Percentiles rank a stretch among this genome's conserved stretches.
Conservation (phyloP, 2,888 invertebrate species). For the Piscicola geometra region DNA sequence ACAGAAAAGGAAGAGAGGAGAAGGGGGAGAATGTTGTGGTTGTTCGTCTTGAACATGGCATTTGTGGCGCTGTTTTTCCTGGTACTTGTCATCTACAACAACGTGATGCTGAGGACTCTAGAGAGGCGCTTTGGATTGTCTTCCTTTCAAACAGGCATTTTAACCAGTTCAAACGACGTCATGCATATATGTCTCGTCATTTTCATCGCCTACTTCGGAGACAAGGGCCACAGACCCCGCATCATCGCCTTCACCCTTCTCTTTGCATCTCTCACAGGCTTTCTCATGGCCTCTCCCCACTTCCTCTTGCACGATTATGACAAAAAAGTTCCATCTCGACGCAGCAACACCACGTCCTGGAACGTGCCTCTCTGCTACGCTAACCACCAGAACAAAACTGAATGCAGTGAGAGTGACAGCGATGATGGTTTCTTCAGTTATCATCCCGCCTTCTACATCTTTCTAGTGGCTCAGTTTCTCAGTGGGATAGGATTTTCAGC, state of each 20-base stretch:
- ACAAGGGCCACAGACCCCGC: conserved; percentile 41
- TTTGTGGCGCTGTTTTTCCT: conserved; percentile 31
- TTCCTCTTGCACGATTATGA: conserved; percentile 34
- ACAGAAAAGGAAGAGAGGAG: background rate
- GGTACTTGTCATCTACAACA: conserved; percentile 31
- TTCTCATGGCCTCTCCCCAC: conserved; percentile 41
- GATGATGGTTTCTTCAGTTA: background rate
- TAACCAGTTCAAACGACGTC: conserved; percentile 40
- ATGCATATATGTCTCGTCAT: conserved; percentile 40
- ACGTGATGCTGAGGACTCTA: conserved; percentile 41
- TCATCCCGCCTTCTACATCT: conserved; percentile 37
- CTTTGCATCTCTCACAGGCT: conserved; percentile 37
- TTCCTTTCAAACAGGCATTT: conserved; percentile 40
- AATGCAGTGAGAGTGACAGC: background rate
- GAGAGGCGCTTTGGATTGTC: conserved; percentile 42
- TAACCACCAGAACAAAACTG: background rate
- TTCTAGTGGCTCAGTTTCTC: conserved; percentile 38
- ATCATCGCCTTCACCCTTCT: conserved; percentile 36
- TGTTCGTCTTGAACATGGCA: conserved; percentile 38
- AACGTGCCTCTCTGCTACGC: background rate
- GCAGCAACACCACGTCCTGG: background rate
- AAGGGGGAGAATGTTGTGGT: conserved; percentile 11
- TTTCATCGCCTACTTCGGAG: conserved; percentile 42
- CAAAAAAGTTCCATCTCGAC: too few species aligned
- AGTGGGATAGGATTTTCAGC: conserved; percentile 40